A percentile compares a stretch with the other conserved stretches of the same genome.
Evolutionary conservation across 2,113 vertebrate species (phyloP).

Genomic region (Podocnemis expansa): DNA sequence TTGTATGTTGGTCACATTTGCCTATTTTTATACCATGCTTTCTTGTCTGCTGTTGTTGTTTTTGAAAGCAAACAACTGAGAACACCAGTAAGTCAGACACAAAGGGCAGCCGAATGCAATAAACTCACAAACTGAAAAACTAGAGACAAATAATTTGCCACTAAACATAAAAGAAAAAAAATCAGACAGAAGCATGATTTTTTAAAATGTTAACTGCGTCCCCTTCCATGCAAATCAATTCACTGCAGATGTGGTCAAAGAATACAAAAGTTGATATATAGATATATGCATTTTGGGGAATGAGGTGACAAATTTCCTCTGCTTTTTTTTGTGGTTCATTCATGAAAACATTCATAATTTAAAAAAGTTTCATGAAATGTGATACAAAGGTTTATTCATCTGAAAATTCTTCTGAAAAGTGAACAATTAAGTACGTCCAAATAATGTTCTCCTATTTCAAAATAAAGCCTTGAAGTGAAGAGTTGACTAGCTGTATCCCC

Average conservation of each 20-base stretch:
- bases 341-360: not conserved
- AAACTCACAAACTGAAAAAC: slow-evolving; percentile 10
- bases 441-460: not conserved
- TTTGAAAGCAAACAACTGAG: not conserved
- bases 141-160: not conserved
- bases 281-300: not conserved
- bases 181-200: not conserved
- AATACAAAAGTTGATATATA: not conserved
- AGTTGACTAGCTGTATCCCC: not conserved
- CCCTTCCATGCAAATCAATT: not conserved
- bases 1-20: not conserved
- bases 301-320: not conserved
- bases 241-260: not conserved
- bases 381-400: accelerated
- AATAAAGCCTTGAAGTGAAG: not conserved
- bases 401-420: not conserved
- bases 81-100: not conserved
- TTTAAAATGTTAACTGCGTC: not conserved
- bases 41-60: not conserved
- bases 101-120: not conserved
- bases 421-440: not conserved
- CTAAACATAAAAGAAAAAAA: not conserved
- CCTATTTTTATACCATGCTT: slow-evolving; percentile 2
- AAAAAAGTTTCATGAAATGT: not conserved
- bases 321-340: not conserved